A percentile compares a stretch with the other conserved stretches of the same genome.
Evolutionary conservation across 2,888 invertebrate species (phyloP).

Genomic region (Nesidiocoris tenuis): DNA sequence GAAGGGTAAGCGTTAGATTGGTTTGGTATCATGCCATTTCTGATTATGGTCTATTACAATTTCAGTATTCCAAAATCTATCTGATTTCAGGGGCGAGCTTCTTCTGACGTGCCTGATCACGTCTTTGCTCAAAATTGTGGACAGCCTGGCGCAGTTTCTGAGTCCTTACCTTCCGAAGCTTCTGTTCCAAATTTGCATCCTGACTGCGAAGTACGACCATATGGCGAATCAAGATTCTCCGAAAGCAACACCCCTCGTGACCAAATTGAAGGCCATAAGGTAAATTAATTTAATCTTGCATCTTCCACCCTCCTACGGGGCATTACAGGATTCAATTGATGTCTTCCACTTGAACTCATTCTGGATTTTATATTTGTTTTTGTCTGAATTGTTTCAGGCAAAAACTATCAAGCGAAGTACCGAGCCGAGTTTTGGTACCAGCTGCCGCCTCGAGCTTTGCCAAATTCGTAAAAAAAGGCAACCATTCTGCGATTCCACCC

Average conservation of each 20-base stretch:
- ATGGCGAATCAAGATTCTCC: slow-evolving; percentile 33
- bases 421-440: slow-evolving; percentile 75
- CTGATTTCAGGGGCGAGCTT: slow-evolving; percentile 56
- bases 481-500: slow-evolving; percentile 64
- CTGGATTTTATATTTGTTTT: no score
- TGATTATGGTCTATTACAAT: no score
- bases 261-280: slow-evolving; percentile 52
- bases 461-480: slow-evolving; percentile 61
- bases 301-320: not conserved
- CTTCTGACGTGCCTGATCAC: slow-evolving; percentile 73
- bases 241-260: slow-evolving; percentile 40
- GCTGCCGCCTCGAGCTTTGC: slow-evolving; percentile 66
- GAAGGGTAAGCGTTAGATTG: slow-evolving; percentile 48
- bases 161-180: slow-evolving; percentile 80
- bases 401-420: slow-evolving; percentile 68
- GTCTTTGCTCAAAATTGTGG: slow-evolving; percentile 77
- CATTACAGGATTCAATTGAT: not conserved
- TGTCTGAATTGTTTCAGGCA: slow-evolving; percentile 54
- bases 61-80: no score
- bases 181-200: slow-evolving; percentile 63
- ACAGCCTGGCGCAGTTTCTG: slow-evolving; percentile 77
- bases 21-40: no score
- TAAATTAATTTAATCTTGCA: slow-evolving; percentile 41
- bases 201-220: slow-evolving; percentile 53
- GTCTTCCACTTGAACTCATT: no score